These are phyloP conservation scores for Chaetodon trifasciatus DNA, from an alignment of 2,797 vertebrate species.

Conservation along the genomic window DNA sequence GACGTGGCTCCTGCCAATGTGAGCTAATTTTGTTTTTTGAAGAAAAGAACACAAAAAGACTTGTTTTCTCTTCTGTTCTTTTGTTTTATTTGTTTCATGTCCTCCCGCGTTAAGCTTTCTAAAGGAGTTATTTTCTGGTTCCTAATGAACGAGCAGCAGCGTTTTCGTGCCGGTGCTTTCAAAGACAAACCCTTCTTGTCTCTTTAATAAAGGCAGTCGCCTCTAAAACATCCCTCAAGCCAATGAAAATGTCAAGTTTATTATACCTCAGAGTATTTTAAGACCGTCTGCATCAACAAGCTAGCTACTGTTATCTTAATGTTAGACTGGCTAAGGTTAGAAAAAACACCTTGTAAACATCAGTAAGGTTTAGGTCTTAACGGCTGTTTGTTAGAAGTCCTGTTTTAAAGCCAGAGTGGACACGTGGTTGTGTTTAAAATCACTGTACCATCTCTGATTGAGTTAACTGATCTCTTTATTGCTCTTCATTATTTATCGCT, in stretches of 20 bases:
- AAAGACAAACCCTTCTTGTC: not conserved
- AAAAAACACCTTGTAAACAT: not conserved
- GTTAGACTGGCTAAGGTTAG: not conserved
- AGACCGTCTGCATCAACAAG: not conserved
- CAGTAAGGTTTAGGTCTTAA: not conserved
- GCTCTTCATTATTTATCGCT: no score
- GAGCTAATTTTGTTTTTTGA: not conserved
- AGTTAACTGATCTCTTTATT: no score
- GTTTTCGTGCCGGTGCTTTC: not conserved
- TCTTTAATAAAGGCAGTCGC: not conserved
- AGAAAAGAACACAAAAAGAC: not conserved
- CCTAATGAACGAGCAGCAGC: not conserved
- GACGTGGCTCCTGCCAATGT: no score
- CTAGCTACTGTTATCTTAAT: no score
- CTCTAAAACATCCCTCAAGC: not conserved
- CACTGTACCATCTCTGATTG: no score
- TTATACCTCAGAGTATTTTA: not conserved
- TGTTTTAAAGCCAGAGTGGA: no score
- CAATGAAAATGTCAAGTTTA: not conserved
- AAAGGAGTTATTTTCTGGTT: conserved; percentile 14
- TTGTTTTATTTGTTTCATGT: not conserved
- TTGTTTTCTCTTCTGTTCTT: no score
- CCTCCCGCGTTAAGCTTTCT: conserved; percentile 1
- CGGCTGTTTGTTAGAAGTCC: not conserved
- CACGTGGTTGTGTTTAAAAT: no score